Base-by-base conservation (phyloP, 2,888 invertebrate species). In the Archaeoteleia sp. region DNA sequence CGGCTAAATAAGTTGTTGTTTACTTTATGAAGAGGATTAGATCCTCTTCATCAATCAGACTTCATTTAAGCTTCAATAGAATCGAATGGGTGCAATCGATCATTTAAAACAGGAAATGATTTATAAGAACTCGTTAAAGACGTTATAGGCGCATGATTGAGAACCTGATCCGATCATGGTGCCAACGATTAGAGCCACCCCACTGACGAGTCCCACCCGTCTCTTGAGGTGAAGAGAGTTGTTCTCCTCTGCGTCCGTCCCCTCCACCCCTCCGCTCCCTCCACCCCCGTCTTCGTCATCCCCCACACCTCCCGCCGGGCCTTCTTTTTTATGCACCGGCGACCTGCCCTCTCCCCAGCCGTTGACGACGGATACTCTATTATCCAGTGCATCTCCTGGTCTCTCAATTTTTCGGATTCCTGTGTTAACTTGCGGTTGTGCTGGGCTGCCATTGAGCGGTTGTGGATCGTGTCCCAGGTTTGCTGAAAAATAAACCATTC, bases 221-320 rank as follows among this genome's bases (percentile, higher is more conserved):
- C 96, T 95, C 95, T 96, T 93, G 95, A 96, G 95, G 95, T 95
- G 94, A 96, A 96, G 91, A 95, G 94, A 88, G 95, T 95, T 93
- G 93, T 95, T 92, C 95, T 91, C 88, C 94, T 92, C 90, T 95
- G 95, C 88, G 93, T 91, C 92, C 93, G 92, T 87, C 93, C 95
- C 92, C 95, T 94, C 93, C 93, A 93, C 80, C 92, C 87, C 84
- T 87, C 88, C 85, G 86, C 86, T 82, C 85, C 87, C 86, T 83
- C 84, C 84, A 82, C 84, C 76, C 77, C 82, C 80, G 78, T 82
- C 79, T 83, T 84, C 78, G 74, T 82, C 81, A 79, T 82, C 78
- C 77, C 81, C 85, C 84, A 82, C 20, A 79, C 77, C 68, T 71
- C 75, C 78, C 74, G 75, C 66, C 70, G 75, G 71, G 74, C 72